These are phyloP conservation scores for Sylvia borin DNA, from an alignment of 2,797 vertebrate genomes.

Conservation along the genomic window DNA sequence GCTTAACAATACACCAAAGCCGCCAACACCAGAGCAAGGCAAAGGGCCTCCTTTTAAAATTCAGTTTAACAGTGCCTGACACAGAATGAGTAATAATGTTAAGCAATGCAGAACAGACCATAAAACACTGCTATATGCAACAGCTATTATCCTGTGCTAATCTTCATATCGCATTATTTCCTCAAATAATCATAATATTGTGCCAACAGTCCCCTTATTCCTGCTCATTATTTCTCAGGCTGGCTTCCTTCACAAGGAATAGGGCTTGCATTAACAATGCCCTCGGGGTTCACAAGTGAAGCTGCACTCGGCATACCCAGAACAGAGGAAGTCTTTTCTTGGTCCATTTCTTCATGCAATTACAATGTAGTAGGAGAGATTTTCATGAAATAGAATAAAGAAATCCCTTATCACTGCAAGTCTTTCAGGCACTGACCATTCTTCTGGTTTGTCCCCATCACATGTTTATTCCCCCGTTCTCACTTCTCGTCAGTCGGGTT, in stretches of 20 bases:
- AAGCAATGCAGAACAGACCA: conserved; percentile 61
- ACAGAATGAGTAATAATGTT: conserved; percentile 56
- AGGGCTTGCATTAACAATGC: conserved; percentile 41
- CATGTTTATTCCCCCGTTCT: background rate
- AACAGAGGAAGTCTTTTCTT: background rate
- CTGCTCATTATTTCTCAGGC: conserved; percentile 23
- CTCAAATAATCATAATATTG: conserved; percentile 66
- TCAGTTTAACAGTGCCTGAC: conserved; percentile 57
- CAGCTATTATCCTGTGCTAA: conserved; percentile 57
- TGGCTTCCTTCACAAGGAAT: conserved; percentile 31
- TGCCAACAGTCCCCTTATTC: conserved; percentile 58
- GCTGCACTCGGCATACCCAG: background rate
- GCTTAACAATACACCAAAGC: conserved; percentile 53
- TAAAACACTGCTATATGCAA: conserved; percentile 61
- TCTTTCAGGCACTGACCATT: background rate
- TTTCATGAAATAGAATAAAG: background rate
- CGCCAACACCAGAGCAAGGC: conserved; percentile 31
- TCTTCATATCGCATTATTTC: conserved; percentile 66
- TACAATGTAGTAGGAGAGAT: background rate
- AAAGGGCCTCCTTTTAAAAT: conserved; percentile 59
- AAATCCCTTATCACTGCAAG: background rate
- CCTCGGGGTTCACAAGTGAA: conserved; percentile 19
- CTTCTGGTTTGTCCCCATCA: background rate
- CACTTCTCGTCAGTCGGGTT: background rate
- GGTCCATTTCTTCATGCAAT: background rate